Conservation (phyloP, 2,113 vertebrate genomes). For the Murina feae region DNA sequence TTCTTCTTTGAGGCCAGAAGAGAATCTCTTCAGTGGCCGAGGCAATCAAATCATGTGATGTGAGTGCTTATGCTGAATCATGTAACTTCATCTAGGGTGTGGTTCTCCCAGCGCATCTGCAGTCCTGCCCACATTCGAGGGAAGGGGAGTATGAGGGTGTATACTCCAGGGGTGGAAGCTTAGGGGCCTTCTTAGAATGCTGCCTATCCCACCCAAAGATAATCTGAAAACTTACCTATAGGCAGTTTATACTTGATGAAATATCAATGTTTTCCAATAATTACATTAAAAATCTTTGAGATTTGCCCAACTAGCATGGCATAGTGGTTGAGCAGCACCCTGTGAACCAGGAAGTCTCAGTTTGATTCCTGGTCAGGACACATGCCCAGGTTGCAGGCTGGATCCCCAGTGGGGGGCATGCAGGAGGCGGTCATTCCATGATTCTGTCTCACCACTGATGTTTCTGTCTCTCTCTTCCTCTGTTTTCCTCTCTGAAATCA, state of each 20-base stretch:
- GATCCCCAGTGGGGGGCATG: no score
- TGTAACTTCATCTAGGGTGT: neutral
- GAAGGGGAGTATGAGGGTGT: accelerated
- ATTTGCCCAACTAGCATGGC: neutral
- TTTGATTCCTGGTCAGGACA: no score
- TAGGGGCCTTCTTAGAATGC: neutral
- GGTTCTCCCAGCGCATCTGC: neutral
- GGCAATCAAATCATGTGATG: neutral
- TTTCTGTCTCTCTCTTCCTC: no score
- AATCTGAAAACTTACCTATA: neutral
- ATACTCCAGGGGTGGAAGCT: neutral
- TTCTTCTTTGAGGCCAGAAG: neutral
- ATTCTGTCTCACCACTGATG: no score
- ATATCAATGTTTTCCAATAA: neutral
- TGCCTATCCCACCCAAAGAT: neutral
- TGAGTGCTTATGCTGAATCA: neutral
- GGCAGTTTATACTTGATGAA: neutral
- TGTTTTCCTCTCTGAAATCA: no score
- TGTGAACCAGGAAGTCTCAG: no score
- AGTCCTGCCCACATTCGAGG: neutral
- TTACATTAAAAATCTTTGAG: neutral
- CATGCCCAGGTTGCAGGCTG: no score
- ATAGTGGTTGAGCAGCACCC: no score
- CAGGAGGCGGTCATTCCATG: no score
- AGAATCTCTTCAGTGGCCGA: neutral